Conservation (phyloP, 2,888 invertebrate species). For the Panzeria rudis region DNA sequence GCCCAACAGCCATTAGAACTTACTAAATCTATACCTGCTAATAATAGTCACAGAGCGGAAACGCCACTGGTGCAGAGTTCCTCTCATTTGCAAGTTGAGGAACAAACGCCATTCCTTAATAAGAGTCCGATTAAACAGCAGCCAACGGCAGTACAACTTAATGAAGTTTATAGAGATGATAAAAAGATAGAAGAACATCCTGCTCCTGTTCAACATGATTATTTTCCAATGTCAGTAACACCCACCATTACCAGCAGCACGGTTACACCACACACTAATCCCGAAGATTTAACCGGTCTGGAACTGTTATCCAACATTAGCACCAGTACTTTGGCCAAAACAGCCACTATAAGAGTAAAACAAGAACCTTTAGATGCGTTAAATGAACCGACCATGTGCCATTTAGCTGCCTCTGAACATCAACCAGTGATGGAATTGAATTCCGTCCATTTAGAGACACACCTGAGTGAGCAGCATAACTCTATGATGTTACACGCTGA, state of each 20-base stretch:
- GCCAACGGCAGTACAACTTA: not conserved
- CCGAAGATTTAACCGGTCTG: conserved; percentile 91
- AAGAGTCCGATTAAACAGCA: conserved; percentile 50
- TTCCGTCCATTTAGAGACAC: conserved; percentile 28
- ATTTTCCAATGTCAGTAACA: conserved; percentile 40
- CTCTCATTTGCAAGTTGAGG: conserved; percentile 28
- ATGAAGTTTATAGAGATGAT: conserved; percentile 25
- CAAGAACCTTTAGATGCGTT: conserved; percentile 79
- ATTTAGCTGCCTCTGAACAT: conserved; percentile 32
- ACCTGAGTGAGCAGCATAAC: conserved; percentile 50
- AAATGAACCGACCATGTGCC: conserved; percentile 68
- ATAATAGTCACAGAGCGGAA: conserved; percentile 53
- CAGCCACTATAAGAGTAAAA: conserved; percentile 79
- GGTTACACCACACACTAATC: conserved; percentile 53
- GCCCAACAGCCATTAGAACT: conserved; percentile 78
- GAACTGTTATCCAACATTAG: conserved; percentile 92
- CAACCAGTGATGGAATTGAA: conserved; percentile 47
- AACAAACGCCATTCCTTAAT: conserved; percentile 16
- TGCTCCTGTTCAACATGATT: not conserved
- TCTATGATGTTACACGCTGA: conserved; percentile 25
- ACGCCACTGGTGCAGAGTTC: conserved; percentile 51
- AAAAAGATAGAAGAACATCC: conserved; percentile 20
- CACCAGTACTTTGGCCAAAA: conserved; percentile 88
- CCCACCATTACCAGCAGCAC: conserved; percentile 62
- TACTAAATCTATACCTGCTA: conserved; percentile 69